Base-by-base conservation (phyloP, 1,140 invertebrate species). In the Oedothorax gibbosus region DNA sequence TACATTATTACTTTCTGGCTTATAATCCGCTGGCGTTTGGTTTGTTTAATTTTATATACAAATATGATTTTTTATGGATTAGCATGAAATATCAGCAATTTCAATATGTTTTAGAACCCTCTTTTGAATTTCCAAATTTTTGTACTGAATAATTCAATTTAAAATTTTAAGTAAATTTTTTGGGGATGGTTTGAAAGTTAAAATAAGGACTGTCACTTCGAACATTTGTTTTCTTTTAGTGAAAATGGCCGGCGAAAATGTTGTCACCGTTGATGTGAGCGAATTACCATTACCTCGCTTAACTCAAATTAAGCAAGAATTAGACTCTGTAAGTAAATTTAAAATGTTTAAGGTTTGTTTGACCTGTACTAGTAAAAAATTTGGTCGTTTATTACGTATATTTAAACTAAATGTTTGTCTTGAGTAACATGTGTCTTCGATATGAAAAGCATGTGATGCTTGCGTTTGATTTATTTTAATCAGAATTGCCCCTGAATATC, bases 281-380 rank as follows among this genome's bases (percentile, higher is more conserved):
- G 95, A 94, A 87, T 90, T 97, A 87, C 94, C 92, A 90, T 88
- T 96, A n/a, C 93, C 93, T 85, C 95, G 96, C 90, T 92, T 97
- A 87, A 93, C 93, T 86, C 92, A 95, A 88, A 90, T 97, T 14
- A 96, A 96, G 90, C 94, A 96, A 87, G 95, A 97, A 91, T 91
- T 97, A 76, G 96, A 97, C 89, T 93, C 95, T 90, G 94, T 95
- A 91, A 90, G 68, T 85, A 73, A 72, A 76, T 79, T 66, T 85
- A 75, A 81, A 76, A 69, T 57, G 20, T 75, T 11, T 8, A 71
- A 18, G 21, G 35, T 69, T 69, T 9, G 8, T 15, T 69, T 50
- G 51, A 4, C 6, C 7, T 6, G 3, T 7, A 71, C 11, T 10
- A 51, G 21, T 71, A 18, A n/a, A 15, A 18, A 0, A n/a, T 60